Evolutionary conservation across 2,113 vertebrate genomes (phyloP).

Genomic region (Suncus etruscus): DNA sequence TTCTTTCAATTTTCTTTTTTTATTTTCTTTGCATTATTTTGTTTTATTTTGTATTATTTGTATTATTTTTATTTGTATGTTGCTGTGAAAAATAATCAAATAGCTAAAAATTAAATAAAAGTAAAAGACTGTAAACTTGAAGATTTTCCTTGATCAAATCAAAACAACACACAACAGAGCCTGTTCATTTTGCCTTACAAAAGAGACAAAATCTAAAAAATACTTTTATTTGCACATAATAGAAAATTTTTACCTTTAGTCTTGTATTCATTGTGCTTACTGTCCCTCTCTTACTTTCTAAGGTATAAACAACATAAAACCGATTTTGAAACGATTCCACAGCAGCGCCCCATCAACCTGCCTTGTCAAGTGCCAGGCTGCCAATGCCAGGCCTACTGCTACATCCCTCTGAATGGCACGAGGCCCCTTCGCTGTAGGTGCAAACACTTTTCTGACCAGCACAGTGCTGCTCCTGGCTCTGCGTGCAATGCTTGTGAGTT

Average conservation of each 20-base stretch:
- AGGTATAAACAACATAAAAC: constrained; percentile 96
- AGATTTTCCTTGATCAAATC: not conserved
- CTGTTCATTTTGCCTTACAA: constrained; percentile 31
- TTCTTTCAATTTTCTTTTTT: not conserved
- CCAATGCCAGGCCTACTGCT: constrained; percentile 88
- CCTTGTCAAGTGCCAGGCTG: constrained; percentile 90
- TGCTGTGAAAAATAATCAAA: constrained; percentile 47
- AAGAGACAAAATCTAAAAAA: no score
- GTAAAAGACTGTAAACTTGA: not conserved
- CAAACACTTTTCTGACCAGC: constrained; percentile 92
- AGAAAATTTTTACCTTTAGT: constrained; percentile 7
- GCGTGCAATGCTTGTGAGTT: constrained; percentile 92
- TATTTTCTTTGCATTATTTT: no score
- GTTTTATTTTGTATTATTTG: no score
- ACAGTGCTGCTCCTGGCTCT: constrained; percentile 86
- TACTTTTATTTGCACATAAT: not conserved
- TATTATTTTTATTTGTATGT: constrained; percentile 25
- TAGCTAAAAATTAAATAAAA: constrained; percentile 54
- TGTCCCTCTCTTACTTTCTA: constrained; percentile 2
- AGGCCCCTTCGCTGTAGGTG: constrained; percentile 92
- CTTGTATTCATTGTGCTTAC: not conserved
- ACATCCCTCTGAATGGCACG: constrained; percentile 88
- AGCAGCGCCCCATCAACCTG: constrained; percentile 88
- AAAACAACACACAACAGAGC: not conserved
- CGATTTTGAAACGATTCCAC: constrained; percentile 90